Evolutionary conservation across 1,140 invertebrate genomes (phyloP), one percentile per base, ranked within the genome.

Genomic region (Temnothorax nylanderi): DNA sequence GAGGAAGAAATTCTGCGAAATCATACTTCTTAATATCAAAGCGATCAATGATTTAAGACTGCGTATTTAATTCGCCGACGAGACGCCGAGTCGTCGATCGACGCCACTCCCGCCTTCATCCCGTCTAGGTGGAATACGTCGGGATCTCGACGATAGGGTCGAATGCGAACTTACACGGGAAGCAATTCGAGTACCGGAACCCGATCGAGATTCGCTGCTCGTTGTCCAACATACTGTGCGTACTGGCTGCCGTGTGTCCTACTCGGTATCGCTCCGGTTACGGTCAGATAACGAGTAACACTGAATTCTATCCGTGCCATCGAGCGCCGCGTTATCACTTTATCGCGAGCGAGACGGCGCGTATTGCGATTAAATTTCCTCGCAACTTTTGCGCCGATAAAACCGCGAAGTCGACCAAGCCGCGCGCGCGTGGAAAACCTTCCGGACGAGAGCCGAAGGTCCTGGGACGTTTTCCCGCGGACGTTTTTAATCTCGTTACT

Each of bases 211-310:
- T 47, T 26, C 80, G 80, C 54, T 84, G 80, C n/a, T 84, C 80
- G 56, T 75, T 84, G 44, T 84, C 80, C 69, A 84, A 84, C 80
- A 84, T 84, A 8, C n/a, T 60, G 37, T 44, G 49, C 37, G 41
- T 62, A 60, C 11, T 74, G n/a, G n/a, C 10, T 72, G 41, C 49
- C 34, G 41, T 60, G 41, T 74, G 47, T 56, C 16, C 78, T 49
- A 37, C 34, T 37, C 77, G 13, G 56, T 80, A 80, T 84, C 67
- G 56, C 80, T 74, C 69, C 69, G 69, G 69, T 75, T 60, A 62
- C 76, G 44, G 41, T 49, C 60, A 78, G 88, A 90, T 90, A 90
- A 90, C 88, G 88, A 69, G 54, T 87, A 87, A 87, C 88, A 89
- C 86, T 89, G 85, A 87, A 65, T 90, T 58, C 84, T 71, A 90